Conservation (phyloP, 2,888 invertebrate genomes). For the Patella caerulea region DNA sequence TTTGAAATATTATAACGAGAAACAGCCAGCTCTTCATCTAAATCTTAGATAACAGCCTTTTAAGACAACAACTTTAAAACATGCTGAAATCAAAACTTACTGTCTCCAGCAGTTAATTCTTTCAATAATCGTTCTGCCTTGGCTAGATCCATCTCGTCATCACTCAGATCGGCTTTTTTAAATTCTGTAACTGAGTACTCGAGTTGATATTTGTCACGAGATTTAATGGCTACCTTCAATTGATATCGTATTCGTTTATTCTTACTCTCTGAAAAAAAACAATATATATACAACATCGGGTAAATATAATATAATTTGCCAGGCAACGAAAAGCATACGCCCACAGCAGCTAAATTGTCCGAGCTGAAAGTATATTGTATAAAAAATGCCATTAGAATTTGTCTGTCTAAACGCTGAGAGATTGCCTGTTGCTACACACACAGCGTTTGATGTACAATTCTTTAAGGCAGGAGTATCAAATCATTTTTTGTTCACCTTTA, state of each 20-base stretch:
- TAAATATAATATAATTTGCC: neutral
- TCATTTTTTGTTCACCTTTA: conserved; percentile 32
- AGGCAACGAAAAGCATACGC: too few species aligned
- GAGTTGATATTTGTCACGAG: conserved; percentile 57
- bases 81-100: conserved; percentile 43
- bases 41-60: too few species aligned
- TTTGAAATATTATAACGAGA: too few species aligned
- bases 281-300: neutral
- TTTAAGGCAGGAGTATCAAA: too few species aligned
- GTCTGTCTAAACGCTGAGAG: too few species aligned
- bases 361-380: neutral
- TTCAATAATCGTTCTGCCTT: conserved; percentile 63
- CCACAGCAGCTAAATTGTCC: too few species aligned
- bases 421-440: too few species aligned
- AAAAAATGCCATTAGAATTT: neutral
- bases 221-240: conserved; percentile 67
- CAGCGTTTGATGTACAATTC: too few species aligned
- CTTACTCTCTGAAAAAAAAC: conserved; percentile 43
- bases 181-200: conserved; percentile 64
- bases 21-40: too few species aligned
- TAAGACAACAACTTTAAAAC: too few species aligned
- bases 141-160: conserved; percentile 66
- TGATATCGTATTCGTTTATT: conserved; percentile 59
- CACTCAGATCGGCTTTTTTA: conserved; percentile 63
- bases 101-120: conserved; percentile 62